Evolutionary conservation across 92 coral and sea anemone genomes (phyloP), one percentile per base, ranked within the genome.

Genomic region (Porites rus): DNA sequence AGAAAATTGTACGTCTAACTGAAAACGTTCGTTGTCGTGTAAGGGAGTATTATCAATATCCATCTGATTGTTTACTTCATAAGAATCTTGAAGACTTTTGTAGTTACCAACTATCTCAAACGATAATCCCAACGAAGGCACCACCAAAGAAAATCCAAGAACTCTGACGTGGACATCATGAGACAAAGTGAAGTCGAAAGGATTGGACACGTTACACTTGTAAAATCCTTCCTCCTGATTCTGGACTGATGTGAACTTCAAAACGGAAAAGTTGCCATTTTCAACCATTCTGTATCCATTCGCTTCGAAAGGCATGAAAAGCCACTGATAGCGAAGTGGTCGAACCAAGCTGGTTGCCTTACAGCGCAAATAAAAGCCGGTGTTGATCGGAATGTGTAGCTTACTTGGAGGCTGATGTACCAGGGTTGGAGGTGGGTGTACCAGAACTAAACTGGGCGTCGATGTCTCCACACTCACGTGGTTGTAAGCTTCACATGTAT

Each of bases 361-460:
- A 62, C 95, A 92, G 24, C 77, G 38, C 13, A 94, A 87, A 78
- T 72, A 82, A 60, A 78, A 85, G n/a, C 78, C 87, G n/a, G 86
- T 76, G 72, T 75, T 83, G 9, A 90, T 24, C 10, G 84, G 72
- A 18, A 86, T 87, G 64, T 88, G 85, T 89, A 90, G 59, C 71
- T 80, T 84, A 20, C 84, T 74, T 19, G 89, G 85, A 76, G 96
- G 93, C 79, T 94, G 94, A 28, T 76, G 50, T 21, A 76, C 81
- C n/a, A 94, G 62, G 10, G 12, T n/a, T 28, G 98, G 98, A 20
- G 94, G 91, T 19, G 82, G 25, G 81, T 94, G 96, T n/a, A 94
- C 94, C 22, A 92, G 6, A 12, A 94, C 91, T 53, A 58, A 54
- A 46, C 93, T 83, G 4, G 93, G 90, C 16, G 86, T 81, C 21